phyloP scores from a whole-genome alignment of 2,113 vertebrate species.

The Gopherus flavomarginatus region DNA sequence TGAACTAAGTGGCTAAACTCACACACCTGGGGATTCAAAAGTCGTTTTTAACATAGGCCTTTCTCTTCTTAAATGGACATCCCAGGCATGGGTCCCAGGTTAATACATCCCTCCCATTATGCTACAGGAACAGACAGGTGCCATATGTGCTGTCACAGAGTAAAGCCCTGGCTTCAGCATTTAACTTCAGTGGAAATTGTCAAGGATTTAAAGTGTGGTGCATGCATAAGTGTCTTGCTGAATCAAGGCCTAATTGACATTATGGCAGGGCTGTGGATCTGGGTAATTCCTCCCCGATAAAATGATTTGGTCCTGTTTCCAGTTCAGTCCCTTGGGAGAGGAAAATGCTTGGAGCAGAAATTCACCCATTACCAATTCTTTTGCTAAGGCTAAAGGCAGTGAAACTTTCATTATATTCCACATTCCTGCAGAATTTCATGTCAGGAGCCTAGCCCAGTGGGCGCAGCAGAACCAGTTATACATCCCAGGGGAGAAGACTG shows the following conservation, averaged over 20 bases:
- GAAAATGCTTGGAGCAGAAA: not conserved
- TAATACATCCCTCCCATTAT: not conserved
- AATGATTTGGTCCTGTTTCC: not conserved
- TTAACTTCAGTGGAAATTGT: not conserved
- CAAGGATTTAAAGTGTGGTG: not conserved
- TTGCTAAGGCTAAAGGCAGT: not conserved
- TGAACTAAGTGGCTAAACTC: not conserved
- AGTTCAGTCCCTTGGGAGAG: not conserved
- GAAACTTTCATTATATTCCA: too few relatives aligned
- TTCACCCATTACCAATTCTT: not conserved
- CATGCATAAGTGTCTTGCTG: not conserved
- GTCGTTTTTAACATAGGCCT: not conserved
- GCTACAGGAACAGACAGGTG: not conserved
- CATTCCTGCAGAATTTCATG: too few relatives aligned
- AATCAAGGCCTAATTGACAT: not conserved
- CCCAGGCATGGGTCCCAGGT: not conserved
- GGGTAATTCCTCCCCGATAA: not conserved
- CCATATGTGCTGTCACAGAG: not conserved
- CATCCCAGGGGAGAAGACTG: too few relatives aligned
- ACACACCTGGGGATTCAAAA: not conserved
- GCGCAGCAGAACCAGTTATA: not conserved
- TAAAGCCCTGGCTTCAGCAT: not conserved
- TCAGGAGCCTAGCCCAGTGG: not conserved
- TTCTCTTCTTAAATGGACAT: too few relatives aligned
- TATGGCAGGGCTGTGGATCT: not conserved